These are phyloP conservation scores for Aleiodes alternator DNA, from an alignment of 2,888 invertebrate species.

Conservation along the genomic window DNA sequence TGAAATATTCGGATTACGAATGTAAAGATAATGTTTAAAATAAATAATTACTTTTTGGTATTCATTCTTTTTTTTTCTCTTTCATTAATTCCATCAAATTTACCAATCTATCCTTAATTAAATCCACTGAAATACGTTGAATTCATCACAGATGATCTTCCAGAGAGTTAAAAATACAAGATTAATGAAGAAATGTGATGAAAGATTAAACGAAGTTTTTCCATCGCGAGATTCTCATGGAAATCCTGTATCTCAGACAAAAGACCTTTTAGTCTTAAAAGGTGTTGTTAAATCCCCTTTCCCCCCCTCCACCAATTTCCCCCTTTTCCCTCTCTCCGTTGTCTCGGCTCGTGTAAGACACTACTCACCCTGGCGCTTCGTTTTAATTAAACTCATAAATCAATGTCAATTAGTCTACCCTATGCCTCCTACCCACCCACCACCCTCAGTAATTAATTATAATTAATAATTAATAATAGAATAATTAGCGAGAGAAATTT, in stretches of 20 bases:
- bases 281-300: constrained; percentile 69
- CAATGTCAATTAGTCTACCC: constrained; percentile 72
- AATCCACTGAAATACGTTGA: too few relatives aligned
- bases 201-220: constrained; percentile 25
- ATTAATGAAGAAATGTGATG: not conserved
- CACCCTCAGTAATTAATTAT: constrained; percentile 67
- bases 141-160: too few relatives aligned
- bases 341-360: constrained; percentile 63
- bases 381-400: constrained; percentile 75
- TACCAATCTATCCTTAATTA: too few relatives aligned
- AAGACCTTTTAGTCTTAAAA: constrained; percentile 57
- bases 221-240: constrained; percentile 18
- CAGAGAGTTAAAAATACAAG: too few relatives aligned
- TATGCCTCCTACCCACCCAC: constrained; percentile 40
- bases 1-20: too few relatives aligned
- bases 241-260: constrained; percentile 33
- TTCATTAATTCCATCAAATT: too few relatives aligned
- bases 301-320: constrained; percentile 48
- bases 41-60: too few relatives aligned
- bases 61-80: too few relatives aligned
- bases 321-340: not conserved
- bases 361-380: constrained; percentile 63
- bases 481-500: constrained; percentile 52
- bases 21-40: too few relatives aligned
- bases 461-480: constrained; percentile 73